These are phyloP conservation scores for Porites australiensis DNA, from an alignment of 64 coral and sea anemone species.

Conservation along the genomic window DNA sequence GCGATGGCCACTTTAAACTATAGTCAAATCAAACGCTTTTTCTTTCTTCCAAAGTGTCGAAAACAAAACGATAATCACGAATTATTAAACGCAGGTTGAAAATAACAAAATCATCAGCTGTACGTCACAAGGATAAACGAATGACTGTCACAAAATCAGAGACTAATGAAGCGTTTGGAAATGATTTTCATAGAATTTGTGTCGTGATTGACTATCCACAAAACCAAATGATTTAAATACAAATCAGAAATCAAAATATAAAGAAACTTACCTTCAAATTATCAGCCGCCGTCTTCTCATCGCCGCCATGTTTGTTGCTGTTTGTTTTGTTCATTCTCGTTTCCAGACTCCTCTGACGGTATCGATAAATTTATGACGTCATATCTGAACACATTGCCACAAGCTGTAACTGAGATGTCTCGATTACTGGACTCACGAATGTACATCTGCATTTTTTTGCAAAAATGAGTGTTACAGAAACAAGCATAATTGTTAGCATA, in stretches of 20 bases:
- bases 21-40: no score
- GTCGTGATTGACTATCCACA: neutral
- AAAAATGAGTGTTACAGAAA: no score
- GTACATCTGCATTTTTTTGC: no score
- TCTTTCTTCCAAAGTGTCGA: no score
- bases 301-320: conserved; percentile 22
- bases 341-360: neutral
- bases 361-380: no score
- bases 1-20: no score
- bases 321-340: neutral
- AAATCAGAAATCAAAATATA: neutral
- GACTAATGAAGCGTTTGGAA: neutral
- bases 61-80: no score
- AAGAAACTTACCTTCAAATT: conserved; percentile 1
- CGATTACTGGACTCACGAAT: no score
- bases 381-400: no score
- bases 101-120: neutral
- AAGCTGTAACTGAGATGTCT: no score
- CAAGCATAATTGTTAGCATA: no score
- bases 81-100: no score
- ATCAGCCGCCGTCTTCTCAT: neutral
- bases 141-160: neutral
- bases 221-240: neutral
- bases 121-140: neutral
- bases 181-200: neutral